Evolutionary conservation across 2,113 vertebrate genomes (phyloP), one percentile per base, ranked within the genome.

Genomic region (Osmerus mordax): DNA sequence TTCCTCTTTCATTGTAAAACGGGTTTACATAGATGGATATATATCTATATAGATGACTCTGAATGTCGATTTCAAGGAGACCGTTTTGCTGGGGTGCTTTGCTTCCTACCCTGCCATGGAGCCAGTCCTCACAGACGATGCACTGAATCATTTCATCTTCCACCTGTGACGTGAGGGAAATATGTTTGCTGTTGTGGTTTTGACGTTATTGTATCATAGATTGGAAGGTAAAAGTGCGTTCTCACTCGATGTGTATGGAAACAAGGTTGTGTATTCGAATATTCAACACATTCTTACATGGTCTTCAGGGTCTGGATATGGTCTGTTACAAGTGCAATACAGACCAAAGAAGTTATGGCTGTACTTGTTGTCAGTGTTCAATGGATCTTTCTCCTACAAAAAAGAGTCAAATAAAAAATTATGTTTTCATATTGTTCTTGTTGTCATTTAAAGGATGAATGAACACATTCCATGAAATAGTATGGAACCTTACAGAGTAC

Each of bases 71-170:
- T 47, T 47, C 41, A 47, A 47, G 41, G 9, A 47, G 41, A 1
- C 9, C 5, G 9, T 36, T 36, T 36, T 5, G 41, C 9, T 47
- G 41, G 9, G 41, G 9, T 47, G 7, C 41, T 47, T 47, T 47
- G 41, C 41, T 47, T 47, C 96, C 94, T 91, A 99, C 97, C 94
- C 96, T 92, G 82, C 95, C 96, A 29, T 99, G 97, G 78, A 98
- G 95, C 97, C 97, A 99, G 83, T 99, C 97, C 89, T 99, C 97
- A 91, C 97, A 99, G 63, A 96, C 91, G 62, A 98, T 88, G 87
- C 97, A 99, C 3, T 99, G 97, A 81, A 99, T 98, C 97, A 99
- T 99, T 91, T 98, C 96, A 81, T 99, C 97, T 62, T 89, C 87
- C 74, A 82, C 88, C 89, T 77, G 94, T 19, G 55, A 18, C 23